Percentiles rank a stretch among this genome's conserved stretches.
phyloP scores from a whole-genome alignment of 2,113 vertebrate genomes.

The Nipponia nippon region DNA sequence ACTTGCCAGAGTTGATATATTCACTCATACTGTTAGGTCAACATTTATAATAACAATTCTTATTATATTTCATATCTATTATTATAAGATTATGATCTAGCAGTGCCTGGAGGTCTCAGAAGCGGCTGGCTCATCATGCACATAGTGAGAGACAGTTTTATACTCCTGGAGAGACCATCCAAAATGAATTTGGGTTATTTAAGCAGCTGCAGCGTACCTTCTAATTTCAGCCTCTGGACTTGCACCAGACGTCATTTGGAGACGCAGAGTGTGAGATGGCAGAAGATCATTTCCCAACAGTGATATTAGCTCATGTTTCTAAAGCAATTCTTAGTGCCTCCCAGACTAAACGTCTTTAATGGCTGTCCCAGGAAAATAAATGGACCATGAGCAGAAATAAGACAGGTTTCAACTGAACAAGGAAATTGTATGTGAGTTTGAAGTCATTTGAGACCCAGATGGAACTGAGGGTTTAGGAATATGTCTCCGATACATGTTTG shows the following conservation, averaged over 20 bases:
- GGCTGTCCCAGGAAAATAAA: slow-evolving; percentile 47
- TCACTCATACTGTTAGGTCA: background rate
- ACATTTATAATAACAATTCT: slow-evolving; percentile 1
- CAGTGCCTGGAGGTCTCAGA: background rate
- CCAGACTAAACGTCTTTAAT: background rate
- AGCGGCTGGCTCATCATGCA: background rate
- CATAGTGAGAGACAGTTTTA: background rate
- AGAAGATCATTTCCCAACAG: slow-evolving; percentile 47
- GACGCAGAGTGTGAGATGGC: background rate
- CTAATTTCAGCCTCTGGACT: slow-evolving; percentile 56
- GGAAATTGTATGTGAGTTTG: slow-evolving; percentile 33
- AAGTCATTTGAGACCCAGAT: slow-evolving; percentile 48
- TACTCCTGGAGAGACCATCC: slow-evolving; percentile 23
- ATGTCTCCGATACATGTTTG: slow-evolving; percentile 27
- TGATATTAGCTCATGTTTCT: slow-evolving; percentile 16
- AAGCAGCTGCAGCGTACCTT: slow-evolving; percentile 11
- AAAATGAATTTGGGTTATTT: slow-evolving; percentile 40
- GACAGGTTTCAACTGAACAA: slow-evolving; percentile 48
- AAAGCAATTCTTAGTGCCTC: slow-evolving; percentile 19
- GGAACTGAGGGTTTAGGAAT: slow-evolving; percentile 6
- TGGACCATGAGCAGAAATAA: slow-evolving; percentile 38
- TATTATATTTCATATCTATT: slow-evolving; percentile 13
- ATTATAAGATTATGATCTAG: slow-evolving; percentile 10
- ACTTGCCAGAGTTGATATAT: background rate
- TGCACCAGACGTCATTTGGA: slow-evolving; percentile 24